These are phyloP conservation scores for Pteropus rufus DNA, from an alignment of 2,797 vertebrate genomes.

Conservation along the genomic window DNA sequence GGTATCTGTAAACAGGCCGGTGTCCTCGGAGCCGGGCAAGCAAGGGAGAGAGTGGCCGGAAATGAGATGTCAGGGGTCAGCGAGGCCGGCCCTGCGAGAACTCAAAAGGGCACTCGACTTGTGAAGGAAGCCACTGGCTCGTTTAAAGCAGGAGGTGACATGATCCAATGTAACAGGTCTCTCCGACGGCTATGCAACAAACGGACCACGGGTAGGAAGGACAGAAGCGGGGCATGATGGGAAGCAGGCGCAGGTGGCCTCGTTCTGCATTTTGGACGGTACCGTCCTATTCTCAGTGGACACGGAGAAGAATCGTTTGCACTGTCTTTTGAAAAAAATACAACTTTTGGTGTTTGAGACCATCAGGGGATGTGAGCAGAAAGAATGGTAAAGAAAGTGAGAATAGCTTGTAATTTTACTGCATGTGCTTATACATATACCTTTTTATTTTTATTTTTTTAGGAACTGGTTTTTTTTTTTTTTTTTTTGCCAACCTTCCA, in stretches of 20 bases:
- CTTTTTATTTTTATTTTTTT: neutral
- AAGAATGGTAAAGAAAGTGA: neutral
- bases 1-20: rapidly evolving
- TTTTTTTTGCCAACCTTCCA: neutral
- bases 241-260: neutral
- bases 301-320: rapidly evolving
- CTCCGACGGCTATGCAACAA: neutral
- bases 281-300: rapidly evolving
- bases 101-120: neutral
- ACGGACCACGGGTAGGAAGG: neutral
- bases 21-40: neutral
- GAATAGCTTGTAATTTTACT: neutral
- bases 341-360: neutral
- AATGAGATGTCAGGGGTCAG: neutral
- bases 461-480: neutral
- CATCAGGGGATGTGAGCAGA: neutral
- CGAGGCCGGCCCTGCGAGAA: neutral
- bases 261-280: neutral
- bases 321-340: neutral
- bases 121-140: neutral
- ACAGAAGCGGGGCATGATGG: neutral
- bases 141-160: neutral
- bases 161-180: neutral
- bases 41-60: neutral
- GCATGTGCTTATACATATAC: rapidly evolving